phyloP scores from a whole-genome alignment of 2,797 vertebrate species.

The Mionectes olivaceus region DNA sequence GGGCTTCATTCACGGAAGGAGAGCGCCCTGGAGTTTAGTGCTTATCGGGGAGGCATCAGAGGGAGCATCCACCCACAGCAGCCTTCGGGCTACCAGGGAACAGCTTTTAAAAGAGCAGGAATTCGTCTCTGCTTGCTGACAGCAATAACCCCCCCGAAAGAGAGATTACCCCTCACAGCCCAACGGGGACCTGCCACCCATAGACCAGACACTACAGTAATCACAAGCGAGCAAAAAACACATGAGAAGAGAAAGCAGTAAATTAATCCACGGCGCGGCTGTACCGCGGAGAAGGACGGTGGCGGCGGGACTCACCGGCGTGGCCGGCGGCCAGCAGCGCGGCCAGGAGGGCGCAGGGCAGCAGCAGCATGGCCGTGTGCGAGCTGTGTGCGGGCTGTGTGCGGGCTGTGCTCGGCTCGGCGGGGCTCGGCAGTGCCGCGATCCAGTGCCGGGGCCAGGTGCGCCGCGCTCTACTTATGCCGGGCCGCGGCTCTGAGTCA shows the following conservation, averaged over 20 bases:
- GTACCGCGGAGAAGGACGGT: not conserved
- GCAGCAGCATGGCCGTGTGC: not conserved
- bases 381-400: no score
- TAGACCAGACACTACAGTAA: not conserved
- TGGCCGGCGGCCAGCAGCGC: conserved; percentile 16
- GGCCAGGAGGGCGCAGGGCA: conserved; percentile 18
- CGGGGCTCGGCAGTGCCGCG: not conserved
- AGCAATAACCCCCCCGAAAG: fast-evolving
- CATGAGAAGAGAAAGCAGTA: not conserved
- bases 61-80: not conserved
- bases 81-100: not conserved
- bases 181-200: not conserved
- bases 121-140: not conserved
- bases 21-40: fast-evolving
- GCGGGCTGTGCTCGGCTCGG: not conserved
- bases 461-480: no score
- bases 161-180: fast-evolving
- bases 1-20: fast-evolving
- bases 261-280: not conserved
- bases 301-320: conserved; percentile 56
- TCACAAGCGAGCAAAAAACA: not conserved
- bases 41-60: not conserved
- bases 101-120: not conserved
- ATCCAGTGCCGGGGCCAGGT: not conserved
- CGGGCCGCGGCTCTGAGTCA: no score